These are phyloP conservation scores for Palloptera scutellata DNA, from an alignment of 2,888 invertebrate species.

Conservation along the genomic window DNA sequence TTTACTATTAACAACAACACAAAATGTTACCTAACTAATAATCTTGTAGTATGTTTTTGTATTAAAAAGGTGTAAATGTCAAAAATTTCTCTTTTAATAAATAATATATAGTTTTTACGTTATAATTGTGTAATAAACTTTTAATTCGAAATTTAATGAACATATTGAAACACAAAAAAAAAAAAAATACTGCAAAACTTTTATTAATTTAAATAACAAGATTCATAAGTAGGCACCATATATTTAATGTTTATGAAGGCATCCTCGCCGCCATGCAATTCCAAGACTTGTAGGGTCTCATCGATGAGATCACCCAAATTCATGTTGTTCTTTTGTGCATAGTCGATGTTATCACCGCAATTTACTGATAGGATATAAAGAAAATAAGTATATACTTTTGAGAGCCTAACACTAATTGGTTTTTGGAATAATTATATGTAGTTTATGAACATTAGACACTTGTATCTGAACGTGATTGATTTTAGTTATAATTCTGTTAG, in stretches of 20 bases:
- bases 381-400: too few relatives aligned
- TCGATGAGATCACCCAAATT: conserved; percentile 91
- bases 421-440: too few relatives aligned
- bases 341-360: conserved; percentile 89
- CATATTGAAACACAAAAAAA: background rate
- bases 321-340: conserved; percentile 83
- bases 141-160: background rate
- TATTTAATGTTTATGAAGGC: conserved; percentile 99
- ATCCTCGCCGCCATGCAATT: conserved; percentile 92
- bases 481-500: too few relatives aligned
- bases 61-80: too few relatives aligned
- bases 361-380: conserved; percentile 70
- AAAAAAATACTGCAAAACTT: conserved; percentile 4
- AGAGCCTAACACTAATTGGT: too few relatives aligned
- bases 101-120: too few relatives aligned
- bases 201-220: conserved; percentile 83
- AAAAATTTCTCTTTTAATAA: too few relatives aligned
- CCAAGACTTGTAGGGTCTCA: conserved; percentile 90
- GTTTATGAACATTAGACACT: too few relatives aligned
- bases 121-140: too few relatives aligned
- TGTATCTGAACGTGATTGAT: too few relatives aligned
- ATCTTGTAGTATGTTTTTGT: too few relatives aligned
- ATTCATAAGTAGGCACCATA: conserved; percentile 97
- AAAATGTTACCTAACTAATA: too few relatives aligned
- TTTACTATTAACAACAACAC: background rate